Conservation (phyloP, 2,888 invertebrate genomes). For the Itoplectis maculator region DNA sequence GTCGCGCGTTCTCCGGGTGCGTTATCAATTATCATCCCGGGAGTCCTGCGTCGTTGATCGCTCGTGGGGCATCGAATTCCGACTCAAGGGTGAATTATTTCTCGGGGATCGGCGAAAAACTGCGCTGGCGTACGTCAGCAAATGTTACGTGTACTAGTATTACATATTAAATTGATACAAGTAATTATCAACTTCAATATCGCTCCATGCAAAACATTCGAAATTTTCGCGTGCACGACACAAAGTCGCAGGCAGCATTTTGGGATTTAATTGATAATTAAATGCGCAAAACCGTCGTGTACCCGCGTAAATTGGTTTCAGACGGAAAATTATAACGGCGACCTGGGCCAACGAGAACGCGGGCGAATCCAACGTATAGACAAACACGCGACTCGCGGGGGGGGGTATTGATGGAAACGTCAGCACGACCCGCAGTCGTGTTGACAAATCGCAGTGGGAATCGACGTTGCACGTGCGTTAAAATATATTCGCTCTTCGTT, state of each 20-base stretch:
- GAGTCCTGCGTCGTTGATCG: not conserved
- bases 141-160: too few species aligned
- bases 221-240: too few species aligned
- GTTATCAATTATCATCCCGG: constrained; percentile 31
- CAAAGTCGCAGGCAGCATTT: too few species aligned
- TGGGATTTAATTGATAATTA: too few species aligned
- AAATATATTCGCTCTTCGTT: not conserved
- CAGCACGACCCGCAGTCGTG: not conserved
- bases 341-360: not conserved
- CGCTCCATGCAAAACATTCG: too few species aligned
- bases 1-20: constrained; percentile 28
- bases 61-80: too few species aligned
- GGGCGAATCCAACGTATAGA: not conserved
- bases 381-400: not conserved
- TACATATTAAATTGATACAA: too few species aligned
- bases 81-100: too few species aligned
- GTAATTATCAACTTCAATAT: too few species aligned
- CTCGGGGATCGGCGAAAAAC: too few species aligned
- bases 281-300: too few species aligned
- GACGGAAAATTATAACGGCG: not conserved
- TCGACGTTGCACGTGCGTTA: not conserved
- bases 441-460: not conserved
- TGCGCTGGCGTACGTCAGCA: too few species aligned
- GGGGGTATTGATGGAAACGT: not conserved
- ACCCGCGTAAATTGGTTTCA: not conserved